Evolutionary conservation across 2,113 vertebrate species (phyloP).

Genomic region (Sceloporus undulatus): DNA sequence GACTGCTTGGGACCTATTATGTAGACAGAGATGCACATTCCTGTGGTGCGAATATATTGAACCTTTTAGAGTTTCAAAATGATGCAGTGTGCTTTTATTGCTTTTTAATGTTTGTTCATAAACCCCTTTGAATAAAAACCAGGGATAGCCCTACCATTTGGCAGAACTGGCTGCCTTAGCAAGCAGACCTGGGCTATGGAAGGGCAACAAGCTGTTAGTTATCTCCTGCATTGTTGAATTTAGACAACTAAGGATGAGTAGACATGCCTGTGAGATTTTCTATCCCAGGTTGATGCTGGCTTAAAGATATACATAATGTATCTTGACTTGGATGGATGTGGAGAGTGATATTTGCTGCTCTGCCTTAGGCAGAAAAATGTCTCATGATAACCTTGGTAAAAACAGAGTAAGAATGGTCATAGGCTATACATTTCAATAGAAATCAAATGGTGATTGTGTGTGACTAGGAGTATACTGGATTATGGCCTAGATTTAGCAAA

Average conservation of each 20-base stretch:
- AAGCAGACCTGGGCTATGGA: not conserved
- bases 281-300: not conserved
- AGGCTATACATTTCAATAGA: not conserved
- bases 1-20: not conserved
- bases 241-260: not conserved
- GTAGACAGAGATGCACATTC: not conserved
- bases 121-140: not conserved
- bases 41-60: not conserved
- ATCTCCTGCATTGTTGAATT: not conserved
- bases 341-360: not conserved
- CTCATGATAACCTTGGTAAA: not conserved
- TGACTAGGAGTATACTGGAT: not conserved
- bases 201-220: not conserved
- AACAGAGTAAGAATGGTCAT: not conserved
- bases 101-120: not conserved
- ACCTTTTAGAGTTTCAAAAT: not conserved
- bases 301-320: not conserved
- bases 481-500: not conserved
- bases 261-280: not conserved
- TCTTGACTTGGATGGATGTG: not conserved
- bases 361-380: not conserved
- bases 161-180: not conserved
- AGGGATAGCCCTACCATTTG: not conserved
- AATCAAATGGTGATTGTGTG: not conserved
- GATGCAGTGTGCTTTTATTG: not conserved